These are phyloP conservation scores for Lithophane leautieri DNA, from an alignment of 2,888 invertebrate genomes.

Conservation along the genomic window DNA sequence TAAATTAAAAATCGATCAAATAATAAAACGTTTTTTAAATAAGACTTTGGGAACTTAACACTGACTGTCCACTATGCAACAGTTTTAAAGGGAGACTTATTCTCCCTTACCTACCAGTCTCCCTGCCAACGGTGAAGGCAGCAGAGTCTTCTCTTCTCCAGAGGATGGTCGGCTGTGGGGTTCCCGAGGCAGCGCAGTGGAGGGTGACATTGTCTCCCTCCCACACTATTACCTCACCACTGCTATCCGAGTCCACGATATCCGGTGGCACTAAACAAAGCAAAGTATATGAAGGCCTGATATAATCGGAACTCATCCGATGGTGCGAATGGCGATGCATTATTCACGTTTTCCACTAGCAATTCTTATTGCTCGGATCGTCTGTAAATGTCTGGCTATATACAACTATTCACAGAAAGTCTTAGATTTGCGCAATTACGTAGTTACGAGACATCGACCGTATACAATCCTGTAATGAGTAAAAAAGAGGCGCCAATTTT, in stretches of 20 bases:
- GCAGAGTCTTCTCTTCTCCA: slow-evolving; percentile 94
- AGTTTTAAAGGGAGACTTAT: not conserved
- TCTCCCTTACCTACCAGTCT: slow-evolving; percentile 69
- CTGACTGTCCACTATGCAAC: no score
- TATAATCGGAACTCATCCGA: not conserved
- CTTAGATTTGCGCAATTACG: not conserved
- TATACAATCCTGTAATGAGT: not conserved
- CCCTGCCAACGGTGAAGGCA: slow-evolving; percentile 81
- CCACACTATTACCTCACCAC: slow-evolving; percentile 93
- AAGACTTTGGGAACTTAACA: not conserved
- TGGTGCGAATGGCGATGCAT: no score
- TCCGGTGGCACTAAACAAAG: slow-evolving; percentile 92
- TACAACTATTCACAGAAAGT: no score
- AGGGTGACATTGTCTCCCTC: slow-evolving; percentile 95
- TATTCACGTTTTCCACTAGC: not conserved
- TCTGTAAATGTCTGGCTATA: not conserved
- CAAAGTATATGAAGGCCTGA: not conserved
- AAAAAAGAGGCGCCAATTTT: not conserved
- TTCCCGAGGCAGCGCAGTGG: slow-evolving; percentile 95
- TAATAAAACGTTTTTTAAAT: not conserved
- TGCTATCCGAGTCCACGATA: slow-evolving; percentile 93
- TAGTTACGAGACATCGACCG: not conserved
- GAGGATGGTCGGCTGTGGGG: slow-evolving; percentile 93
- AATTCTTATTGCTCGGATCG: not conserved
- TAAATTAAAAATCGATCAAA: not conserved